Evolutionary conservation across 2,797 vertebrate genomes (phyloP), one percentile per base, ranked within the genome.

Genomic region (Acanthurus lineatus): DNA sequence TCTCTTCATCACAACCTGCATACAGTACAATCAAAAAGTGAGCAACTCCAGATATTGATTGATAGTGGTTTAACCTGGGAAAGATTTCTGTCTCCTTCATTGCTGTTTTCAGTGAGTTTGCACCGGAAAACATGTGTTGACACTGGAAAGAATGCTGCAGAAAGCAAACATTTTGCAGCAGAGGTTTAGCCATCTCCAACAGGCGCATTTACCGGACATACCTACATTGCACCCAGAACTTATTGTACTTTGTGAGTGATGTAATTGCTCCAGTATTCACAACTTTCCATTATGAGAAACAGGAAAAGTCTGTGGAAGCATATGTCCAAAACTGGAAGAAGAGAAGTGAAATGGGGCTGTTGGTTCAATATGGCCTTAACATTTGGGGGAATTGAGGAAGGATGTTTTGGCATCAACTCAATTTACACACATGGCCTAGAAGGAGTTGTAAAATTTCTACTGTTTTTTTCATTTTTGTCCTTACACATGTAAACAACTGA

Each of bases 381-480:
- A 6, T 35, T 35, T 35, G 32, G 32, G 28, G 32, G 6, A 73
- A 62, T 20, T 3, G 1, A 76, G 49, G 38, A 69, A 58, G 64
- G 75, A 81, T 79, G 40, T 58, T 78, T 56, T 83, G 63, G 71
- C 72, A 63, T 75, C 5, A n/a, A 15, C 38, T 47, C 71, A 47
- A 14, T 28, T 57, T 48, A 62, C 40, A 84, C 75, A 79, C 73
- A 25, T 57, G 6, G 44, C 66, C 2, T 7, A 51, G 59, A 40
- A 40, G 32, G 51, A 42, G 32, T 40, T 76, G 75, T 58, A 57
- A n/a, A 74, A 51, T 71, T 61, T 71, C 51, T 8, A 25, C 44
- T 49, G 38, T 68, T 65, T 35, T 6, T 77, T 79, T 73, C 72
- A 73, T 68, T 62, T 76, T 73, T 58, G 51, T 80, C 56, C 76